These are phyloP conservation scores for Caenorhabditis wallacei DNA, from an alignment of 2,888 invertebrate genomes.

Conservation along the genomic window DNA sequence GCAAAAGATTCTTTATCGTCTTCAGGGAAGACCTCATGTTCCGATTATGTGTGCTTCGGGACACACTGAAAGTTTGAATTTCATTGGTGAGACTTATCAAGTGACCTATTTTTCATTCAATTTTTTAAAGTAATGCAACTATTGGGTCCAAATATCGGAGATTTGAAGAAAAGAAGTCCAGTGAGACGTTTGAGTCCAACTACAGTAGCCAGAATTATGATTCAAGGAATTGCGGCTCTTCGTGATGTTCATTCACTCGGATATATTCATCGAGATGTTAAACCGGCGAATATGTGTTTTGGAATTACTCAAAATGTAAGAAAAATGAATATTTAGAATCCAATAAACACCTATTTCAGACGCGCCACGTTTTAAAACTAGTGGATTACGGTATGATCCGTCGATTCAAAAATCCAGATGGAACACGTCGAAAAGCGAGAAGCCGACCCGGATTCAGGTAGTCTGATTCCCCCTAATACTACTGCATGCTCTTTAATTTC, in stretches of 20 bases:
- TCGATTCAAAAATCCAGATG: slow-evolving; percentile 67
- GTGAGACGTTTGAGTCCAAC: slow-evolving; percentile 65
- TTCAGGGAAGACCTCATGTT: slow-evolving; percentile 71
- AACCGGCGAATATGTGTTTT: slow-evolving; percentile 78
- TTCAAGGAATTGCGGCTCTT: slow-evolving; percentile 75
- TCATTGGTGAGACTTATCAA: slow-evolving; percentile 30
- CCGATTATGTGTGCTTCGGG: slow-evolving; percentile 65
- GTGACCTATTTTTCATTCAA: background rate
- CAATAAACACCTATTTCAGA: slow-evolving; percentile 33
- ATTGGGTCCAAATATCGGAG: slow-evolving; percentile 74
- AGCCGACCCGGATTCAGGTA: slow-evolving; percentile 52
- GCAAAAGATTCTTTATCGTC: slow-evolving; percentile 69
- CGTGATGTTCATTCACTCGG: slow-evolving; percentile 74
- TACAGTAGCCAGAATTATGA: slow-evolving; percentile 71
- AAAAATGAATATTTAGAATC: background rate
- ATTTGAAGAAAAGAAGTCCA: slow-evolving; percentile 72
- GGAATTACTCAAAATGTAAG: slow-evolving; percentile 70
- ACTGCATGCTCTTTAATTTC: background rate
- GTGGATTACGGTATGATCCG: slow-evolving; percentile 74
- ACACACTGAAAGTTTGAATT: slow-evolving; percentile 61
- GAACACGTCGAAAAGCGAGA: slow-evolving; percentile 64
- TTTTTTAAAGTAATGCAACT: slow-evolving; percentile 75
- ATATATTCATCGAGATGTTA: slow-evolving; percentile 77
- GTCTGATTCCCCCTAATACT: background rate
- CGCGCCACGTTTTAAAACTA: slow-evolving; percentile 66